Evolutionary conservation across 2,113 vertebrate genomes (phyloP).

Genomic region (Periophthalmodon schlosseri): DNA sequence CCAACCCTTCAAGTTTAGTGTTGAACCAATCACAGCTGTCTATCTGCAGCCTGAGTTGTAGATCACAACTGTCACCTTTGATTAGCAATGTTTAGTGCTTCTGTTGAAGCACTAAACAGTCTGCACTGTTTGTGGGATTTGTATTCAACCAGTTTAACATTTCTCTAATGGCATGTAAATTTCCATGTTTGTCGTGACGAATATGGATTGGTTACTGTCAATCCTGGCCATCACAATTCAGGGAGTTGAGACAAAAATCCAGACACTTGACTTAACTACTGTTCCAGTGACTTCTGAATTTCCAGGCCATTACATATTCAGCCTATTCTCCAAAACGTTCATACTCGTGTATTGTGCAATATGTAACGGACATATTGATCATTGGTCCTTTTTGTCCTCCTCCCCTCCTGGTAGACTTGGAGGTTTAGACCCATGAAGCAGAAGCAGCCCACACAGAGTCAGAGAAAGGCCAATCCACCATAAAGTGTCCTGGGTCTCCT

Average conservation of each 20-base stretch:
- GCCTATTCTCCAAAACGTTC: neutral
- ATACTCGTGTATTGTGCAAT: neutral
- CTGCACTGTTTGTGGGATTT: neutral
- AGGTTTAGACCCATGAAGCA: slow-evolving; percentile 79
- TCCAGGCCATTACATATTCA: too few species aligned
- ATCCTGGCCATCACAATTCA: neutral
- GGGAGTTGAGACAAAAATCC: too few species aligned
- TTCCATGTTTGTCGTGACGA: too few species aligned
- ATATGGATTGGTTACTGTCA: neutral
- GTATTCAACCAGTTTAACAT: neutral
- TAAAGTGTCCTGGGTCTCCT: slow-evolving; percentile 80
- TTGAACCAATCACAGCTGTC: neutral
- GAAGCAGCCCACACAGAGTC: slow-evolving; percentile 82
- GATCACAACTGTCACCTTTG: neutral
- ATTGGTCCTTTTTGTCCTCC: slow-evolving; percentile 66
- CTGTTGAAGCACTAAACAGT: neutral
- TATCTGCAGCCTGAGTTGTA: neutral
- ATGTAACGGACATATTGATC: neutral
- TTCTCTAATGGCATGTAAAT: too few species aligned
- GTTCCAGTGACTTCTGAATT: neutral
- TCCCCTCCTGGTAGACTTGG: slow-evolving; percentile 13
- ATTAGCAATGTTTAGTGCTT: neutral
- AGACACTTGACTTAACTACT: neutral
- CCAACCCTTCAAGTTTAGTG: too few species aligned
- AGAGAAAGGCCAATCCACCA: slow-evolving; percentile 90